A percentile compares a stretch with the other conserved stretches of the same genome.
phyloP scores from a whole-genome alignment of 1,140 invertebrate species.

The Drosophila persimilis region DNA sequence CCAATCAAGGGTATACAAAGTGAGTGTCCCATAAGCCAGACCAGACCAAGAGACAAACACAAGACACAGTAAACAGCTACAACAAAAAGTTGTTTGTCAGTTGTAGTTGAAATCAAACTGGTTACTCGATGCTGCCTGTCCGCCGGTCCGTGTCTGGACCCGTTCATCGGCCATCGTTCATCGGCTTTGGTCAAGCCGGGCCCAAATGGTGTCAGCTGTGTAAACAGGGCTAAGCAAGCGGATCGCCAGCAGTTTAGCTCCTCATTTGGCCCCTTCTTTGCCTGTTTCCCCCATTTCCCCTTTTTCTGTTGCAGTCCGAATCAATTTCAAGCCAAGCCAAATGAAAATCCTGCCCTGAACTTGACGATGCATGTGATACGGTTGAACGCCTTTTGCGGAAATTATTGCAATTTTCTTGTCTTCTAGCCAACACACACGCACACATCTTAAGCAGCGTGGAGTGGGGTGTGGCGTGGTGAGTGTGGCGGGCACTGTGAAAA shows the following conservation, averaged over 20 bases:
- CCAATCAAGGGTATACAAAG: slow-evolving; percentile 28
- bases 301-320: slow-evolving; percentile 24
- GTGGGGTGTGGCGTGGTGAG: slow-evolving; percentile 18
- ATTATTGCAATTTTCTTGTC: slow-evolving; percentile 79
- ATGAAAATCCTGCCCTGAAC: slow-evolving; percentile 64
- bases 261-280: slow-evolving; percentile 6
- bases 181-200: slow-evolving; percentile 36
- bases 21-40: slow-evolving; percentile 69
- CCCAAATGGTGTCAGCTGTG: slow-evolving; percentile 75
- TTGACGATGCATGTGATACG: slow-evolving; percentile 66
- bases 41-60: slow-evolving; percentile 55
- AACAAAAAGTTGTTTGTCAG: slow-evolving; percentile 77
- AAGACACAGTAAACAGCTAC: slow-evolving; percentile 35
- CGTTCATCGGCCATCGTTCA: slow-evolving; percentile 11
- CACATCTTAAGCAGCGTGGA: slow-evolving; percentile 3
- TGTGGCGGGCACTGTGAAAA: too few species aligned
- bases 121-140: slow-evolving; percentile 59
- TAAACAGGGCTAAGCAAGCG: slow-evolving; percentile 73
- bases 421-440: slow-evolving; percentile 40
- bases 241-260: slow-evolving; percentile 41
- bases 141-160: slow-evolving; percentile 2
- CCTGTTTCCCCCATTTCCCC: slow-evolving; percentile 5
- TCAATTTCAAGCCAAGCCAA: slow-evolving; percentile 48
- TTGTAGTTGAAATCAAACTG: slow-evolving; percentile 79
- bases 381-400: slow-evolving; percentile 72